Percentiles rank a stretch among this genome's conserved stretches.
Conservation (phyloP, 2,888 invertebrate genomes). For the Limnephilus auricula region DNA sequence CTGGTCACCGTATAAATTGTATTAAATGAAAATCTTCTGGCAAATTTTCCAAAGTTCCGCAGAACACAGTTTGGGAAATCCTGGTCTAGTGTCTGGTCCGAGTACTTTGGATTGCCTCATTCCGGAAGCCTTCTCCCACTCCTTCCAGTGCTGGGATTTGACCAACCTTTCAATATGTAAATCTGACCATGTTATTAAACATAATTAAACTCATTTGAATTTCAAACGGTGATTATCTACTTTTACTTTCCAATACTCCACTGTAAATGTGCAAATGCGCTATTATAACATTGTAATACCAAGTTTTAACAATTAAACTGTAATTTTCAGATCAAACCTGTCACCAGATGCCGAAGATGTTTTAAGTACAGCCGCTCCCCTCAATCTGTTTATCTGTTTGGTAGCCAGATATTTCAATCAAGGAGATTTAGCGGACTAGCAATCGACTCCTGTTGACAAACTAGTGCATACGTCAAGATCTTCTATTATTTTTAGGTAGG, state of each 20-base stretch:
- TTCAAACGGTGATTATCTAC: not conserved
- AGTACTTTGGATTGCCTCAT: too few species aligned
- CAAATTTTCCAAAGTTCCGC: too few species aligned
- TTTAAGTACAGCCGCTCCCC: conserved; percentile 73
- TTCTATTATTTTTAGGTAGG: not conserved
- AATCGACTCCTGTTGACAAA: not conserved
- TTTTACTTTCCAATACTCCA: not conserved
- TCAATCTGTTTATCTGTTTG: conserved; percentile 87
- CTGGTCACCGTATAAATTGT: too few species aligned
- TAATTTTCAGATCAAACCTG: conserved; percentile 72
- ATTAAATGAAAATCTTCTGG: too few species aligned
- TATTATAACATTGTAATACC: too few species aligned
- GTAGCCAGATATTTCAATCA: conserved; percentile 87
- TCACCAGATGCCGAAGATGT: conserved; percentile 72
- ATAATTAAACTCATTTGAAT: not conserved
- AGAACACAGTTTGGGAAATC: too few species aligned
- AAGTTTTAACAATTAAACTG: not conserved
- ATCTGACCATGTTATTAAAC: not conserved
- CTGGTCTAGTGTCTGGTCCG: too few species aligned
- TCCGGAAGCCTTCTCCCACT: too few species aligned
- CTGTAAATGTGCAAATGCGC: not conserved
- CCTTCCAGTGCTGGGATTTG: too few species aligned
- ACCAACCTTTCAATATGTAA: too few species aligned
- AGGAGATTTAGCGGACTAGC: conserved; percentile 82
- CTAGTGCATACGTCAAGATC: not conserved